Conservation (phyloP, 2,113 vertebrate species). For the Prunella fulvescens region DNA sequence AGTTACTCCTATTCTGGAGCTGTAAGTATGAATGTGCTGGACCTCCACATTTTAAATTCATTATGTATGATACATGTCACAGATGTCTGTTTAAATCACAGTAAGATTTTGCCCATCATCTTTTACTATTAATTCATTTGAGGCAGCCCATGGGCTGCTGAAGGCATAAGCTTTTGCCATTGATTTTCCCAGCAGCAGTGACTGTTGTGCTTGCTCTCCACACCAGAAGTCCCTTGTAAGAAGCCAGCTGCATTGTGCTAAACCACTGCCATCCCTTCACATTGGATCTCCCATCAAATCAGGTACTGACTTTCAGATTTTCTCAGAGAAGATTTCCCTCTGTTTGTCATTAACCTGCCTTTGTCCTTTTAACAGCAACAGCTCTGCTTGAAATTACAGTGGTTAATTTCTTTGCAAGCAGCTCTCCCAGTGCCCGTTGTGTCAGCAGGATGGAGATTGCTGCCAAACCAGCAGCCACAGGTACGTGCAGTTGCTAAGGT, state of each 20-base stretch:
- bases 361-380: background rate
- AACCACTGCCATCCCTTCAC: background rate
- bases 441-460: background rate
- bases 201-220: background rate
- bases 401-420: background rate
- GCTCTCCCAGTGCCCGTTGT: background rate
- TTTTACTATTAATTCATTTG: background rate
- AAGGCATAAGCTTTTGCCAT: background rate
- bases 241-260: background rate
- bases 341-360: background rate
- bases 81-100: background rate
- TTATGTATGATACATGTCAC: background rate
- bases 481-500: background rate
- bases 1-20: background rate
- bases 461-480: background rate
- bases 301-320: background rate
- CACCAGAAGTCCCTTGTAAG: background rate
- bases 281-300: background rate
- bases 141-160: background rate
- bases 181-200: background rate
- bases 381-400: background rate
- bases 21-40: background rate
- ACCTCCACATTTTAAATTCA: background rate
- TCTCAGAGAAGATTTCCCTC: background rate
- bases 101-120: background rate